phyloP scores from a whole-genome alignment of 1,140 invertebrate genomes.

The Laupala kohalensis region DNA sequence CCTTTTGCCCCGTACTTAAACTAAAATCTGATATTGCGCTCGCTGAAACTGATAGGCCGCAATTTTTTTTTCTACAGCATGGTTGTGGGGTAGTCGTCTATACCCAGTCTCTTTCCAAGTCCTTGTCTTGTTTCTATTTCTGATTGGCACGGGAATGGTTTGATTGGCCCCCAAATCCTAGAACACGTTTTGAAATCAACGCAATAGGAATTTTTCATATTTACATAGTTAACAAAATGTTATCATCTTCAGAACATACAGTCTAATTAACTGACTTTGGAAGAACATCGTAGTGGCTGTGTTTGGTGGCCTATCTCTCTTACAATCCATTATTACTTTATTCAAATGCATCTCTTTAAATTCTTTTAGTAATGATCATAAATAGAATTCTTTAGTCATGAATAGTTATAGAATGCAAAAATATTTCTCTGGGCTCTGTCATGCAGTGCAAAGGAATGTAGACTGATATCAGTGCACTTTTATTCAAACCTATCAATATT shows the following conservation, averaged over 20 bases:
- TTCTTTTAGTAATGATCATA: neutral
- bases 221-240: neutral
- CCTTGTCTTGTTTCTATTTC: neutral
- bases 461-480: neutral
- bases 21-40: neutral
- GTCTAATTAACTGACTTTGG: no score
- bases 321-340: neutral
- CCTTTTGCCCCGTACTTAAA: neutral
- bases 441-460: neutral
- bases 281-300: neutral
- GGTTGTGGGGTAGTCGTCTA: neutral
- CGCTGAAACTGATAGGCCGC: neutral
- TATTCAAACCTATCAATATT: neutral
- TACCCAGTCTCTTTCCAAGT: neutral
- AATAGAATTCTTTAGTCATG: neutral
- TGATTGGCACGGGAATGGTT: neutral
- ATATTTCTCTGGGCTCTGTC: neutral
- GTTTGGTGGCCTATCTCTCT: neutral
- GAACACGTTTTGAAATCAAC: neutral
- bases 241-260: neutral
- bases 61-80: neutral
- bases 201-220: no score
- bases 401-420: neutral
- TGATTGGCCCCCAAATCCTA: neutral
- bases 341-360: neutral